These are phyloP conservation scores for Melieria picta DNA, from an alignment of 2,888 invertebrate genomes.

Conservation along the genomic window DNA sequence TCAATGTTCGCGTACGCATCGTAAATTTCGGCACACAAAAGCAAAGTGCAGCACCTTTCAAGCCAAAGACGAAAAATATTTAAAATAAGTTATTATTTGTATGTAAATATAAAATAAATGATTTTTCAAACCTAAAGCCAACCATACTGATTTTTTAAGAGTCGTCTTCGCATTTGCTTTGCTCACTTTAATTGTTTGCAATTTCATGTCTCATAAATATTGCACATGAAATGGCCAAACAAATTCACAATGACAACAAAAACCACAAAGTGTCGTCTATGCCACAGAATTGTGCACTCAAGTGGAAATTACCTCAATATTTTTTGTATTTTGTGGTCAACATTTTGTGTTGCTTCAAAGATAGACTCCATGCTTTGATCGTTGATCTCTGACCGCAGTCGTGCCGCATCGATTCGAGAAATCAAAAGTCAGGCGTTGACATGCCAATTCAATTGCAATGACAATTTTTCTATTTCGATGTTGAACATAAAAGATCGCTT, in stretches of 20 bases:
- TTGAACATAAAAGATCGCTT: too few species aligned
- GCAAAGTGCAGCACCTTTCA: conserved; percentile 1
- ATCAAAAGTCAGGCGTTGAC: background rate
- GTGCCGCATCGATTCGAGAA: background rate
- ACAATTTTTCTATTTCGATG: too few species aligned
- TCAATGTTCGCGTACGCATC: conserved; percentile 59
- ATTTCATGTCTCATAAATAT: conserved; percentile 23
- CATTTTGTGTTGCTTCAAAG: background rate
- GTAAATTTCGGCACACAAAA: conserved; percentile 50
- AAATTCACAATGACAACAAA: conserved; percentile 20
- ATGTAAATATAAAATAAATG: conserved; percentile 1
- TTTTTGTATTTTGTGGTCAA: conserved; percentile 20
- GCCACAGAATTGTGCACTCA: conserved; percentile 17
- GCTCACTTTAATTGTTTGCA: too few species aligned
- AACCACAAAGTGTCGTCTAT: conserved; percentile 12
- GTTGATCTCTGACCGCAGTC: conserved; percentile 24
- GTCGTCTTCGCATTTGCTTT: too few species aligned
- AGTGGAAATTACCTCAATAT: conserved; percentile 13
- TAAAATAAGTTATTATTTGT: background rate
- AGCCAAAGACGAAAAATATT: too few species aligned
- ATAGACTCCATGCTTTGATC: conserved; percentile 5
- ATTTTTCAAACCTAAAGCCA: too few species aligned
- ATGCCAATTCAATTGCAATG: background rate
- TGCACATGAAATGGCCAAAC: conserved; percentile 23
- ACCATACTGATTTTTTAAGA: too few species aligned